Conservation (phyloP, 2,797 vertebrate genomes). For the Dendrocincla tyrannina region DNA sequence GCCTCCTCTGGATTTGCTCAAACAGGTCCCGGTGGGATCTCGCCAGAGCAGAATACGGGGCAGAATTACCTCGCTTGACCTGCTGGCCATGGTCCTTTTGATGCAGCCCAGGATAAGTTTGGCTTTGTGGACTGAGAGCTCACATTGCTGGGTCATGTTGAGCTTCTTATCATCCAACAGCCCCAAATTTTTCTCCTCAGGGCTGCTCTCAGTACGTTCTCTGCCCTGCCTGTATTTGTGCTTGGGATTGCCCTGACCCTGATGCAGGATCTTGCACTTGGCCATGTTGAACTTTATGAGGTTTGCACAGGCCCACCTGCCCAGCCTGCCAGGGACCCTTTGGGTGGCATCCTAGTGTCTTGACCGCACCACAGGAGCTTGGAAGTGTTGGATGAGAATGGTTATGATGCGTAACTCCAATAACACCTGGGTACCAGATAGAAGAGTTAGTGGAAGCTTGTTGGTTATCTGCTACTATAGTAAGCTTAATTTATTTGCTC, state of each 20-base stretch:
- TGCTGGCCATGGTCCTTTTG: not conserved
- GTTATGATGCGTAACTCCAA: not conserved
- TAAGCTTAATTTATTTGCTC: not conserved
- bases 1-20: not conserved
- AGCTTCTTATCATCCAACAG: not conserved
- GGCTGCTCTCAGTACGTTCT: not conserved
- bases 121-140: not conserved
- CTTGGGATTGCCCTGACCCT: not conserved
- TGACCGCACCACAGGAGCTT: not conserved
- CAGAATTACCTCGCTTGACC: not conserved
- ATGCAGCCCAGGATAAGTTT: not conserved
- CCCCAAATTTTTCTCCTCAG: not conserved
- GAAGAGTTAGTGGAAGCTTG: not conserved
- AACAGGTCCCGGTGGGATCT: not conserved
- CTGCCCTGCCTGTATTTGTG: not conserved
- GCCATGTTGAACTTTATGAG: not conserved
- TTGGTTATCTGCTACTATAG: not conserved
- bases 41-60: not conserved
- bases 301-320: not conserved
- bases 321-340: not conserved
- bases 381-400: not conserved
- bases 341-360: not conserved
- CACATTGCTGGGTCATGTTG: not conserved
- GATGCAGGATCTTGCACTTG: not conserved
- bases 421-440: not conserved